A percentile compares a stretch with the other conserved stretches of the same genome.
These are phyloP conservation scores for Syngnathoides biaculeatus DNA, from an alignment of 2,113 vertebrate species.

Conservation along the genomic window DNA sequence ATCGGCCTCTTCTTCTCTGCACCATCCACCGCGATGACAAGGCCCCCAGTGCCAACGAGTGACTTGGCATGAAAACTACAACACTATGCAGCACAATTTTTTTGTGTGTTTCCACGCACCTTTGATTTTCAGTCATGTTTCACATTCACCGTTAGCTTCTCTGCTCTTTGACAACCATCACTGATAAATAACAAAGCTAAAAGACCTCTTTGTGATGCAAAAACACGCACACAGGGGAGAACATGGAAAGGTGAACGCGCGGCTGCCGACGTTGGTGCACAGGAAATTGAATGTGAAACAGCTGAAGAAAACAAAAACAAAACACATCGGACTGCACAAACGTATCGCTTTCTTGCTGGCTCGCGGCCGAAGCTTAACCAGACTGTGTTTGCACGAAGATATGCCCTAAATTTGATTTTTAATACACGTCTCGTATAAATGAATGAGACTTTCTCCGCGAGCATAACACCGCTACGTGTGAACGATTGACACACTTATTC, in stretches of 20 bases:
- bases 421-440: too few relatives aligned
- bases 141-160: slow-evolving; percentile 10
- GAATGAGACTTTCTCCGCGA: too few relatives aligned
- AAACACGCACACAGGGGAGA: slow-evolving; percentile 22
- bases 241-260: not conserved
- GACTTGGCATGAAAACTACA: not conserved
- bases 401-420: too few relatives aligned
- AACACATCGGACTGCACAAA: too few relatives aligned
- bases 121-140: slow-evolving; percentile 59
- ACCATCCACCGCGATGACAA: not conserved
- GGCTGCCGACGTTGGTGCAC: slow-evolving; percentile 8
- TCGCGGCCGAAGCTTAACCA: too few relatives aligned
- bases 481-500: too few relatives aligned
- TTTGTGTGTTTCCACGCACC: not conserved
- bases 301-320: slow-evolving; percentile 63
- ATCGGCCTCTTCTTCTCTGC: not conserved
- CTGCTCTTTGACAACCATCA: slow-evolving; percentile 37
- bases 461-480: too few relatives aligned
- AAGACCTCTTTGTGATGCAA: slow-evolving; percentile 68
- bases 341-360: too few relatives aligned
- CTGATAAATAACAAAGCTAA: slow-evolving; percentile 67
- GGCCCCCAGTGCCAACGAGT: not conserved
- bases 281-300: slow-evolving; percentile 55
- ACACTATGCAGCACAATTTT: not conserved
- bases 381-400: too few relatives aligned